These are phyloP conservation scores for Pseudocheirus occidentalis DNA, from an alignment of 2,797 vertebrate genomes.

Conservation along the genomic window DNA sequence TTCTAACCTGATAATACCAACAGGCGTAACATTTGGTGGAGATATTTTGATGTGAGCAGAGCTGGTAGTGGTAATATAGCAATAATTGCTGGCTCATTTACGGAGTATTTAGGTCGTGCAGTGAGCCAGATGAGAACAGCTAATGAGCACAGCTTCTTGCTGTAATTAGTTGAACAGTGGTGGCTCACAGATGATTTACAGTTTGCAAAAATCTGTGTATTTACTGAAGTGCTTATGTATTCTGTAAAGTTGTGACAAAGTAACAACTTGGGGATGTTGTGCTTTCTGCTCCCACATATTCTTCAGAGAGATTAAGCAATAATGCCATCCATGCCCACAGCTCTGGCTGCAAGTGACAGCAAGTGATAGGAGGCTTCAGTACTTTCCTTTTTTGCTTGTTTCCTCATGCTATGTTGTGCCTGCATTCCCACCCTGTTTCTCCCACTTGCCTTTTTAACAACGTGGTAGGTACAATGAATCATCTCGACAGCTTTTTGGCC, in stretches of 20 bases:
- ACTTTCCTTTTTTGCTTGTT: slow-evolving; percentile 22
- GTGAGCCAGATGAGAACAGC: slow-evolving; percentile 94
- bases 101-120: slow-evolving; percentile 95
- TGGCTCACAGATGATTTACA: slow-evolving; percentile 92
- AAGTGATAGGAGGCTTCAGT: slow-evolving; percentile 55
- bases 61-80: slow-evolving; percentile 90
- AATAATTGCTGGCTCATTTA: slow-evolving; percentile 96
- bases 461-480: slow-evolving; percentile 10
- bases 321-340: slow-evolving; percentile 69
- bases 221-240: slow-evolving; percentile 83
- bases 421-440: slow-evolving; percentile 37
- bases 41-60: slow-evolving; percentile 90
- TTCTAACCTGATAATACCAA: slow-evolving; percentile 90
- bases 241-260: slow-evolving; percentile 80
- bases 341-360: slow-evolving; percentile 43
- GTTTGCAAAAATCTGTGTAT: slow-evolving; percentile 88
- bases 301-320: slow-evolving; percentile 73
- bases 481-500: not conserved
- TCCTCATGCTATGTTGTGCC: slow-evolving; percentile 22
- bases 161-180: slow-evolving; percentile 93
- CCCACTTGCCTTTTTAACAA: slow-evolving; percentile 37
- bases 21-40: slow-evolving; percentile 91
- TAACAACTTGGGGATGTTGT: slow-evolving; percentile 78
- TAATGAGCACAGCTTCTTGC: slow-evolving; percentile 97
- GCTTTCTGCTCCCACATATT: slow-evolving; percentile 78